Base-by-base conservation (phyloP, 2,888 invertebrate species). In the Tineola bisselliella region DNA sequence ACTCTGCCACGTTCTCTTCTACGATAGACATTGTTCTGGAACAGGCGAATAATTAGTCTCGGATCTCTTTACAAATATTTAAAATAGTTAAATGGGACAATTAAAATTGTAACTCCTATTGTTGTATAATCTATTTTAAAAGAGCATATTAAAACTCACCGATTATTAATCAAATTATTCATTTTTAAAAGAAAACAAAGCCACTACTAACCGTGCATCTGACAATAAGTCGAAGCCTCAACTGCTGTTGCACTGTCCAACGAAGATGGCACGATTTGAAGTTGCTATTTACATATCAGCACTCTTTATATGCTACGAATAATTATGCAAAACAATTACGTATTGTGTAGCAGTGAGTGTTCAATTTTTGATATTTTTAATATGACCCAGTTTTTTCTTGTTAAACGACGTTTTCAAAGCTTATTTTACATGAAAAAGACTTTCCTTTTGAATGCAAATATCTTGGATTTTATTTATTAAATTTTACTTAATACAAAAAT, bases 21-120 rank as follows among this genome's bases (percentile, higher is more conserved):
- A 66, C 61, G 61, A 71, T 64, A 63, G 72, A 63, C 74, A 77
- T 77, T 44, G 61, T 70, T 61, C 73, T 75, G 62, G 17, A 67
- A 64, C 19, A 61, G 31, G 25, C 6, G 6, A 25, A 6, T 4
- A 25, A 25, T n/a, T n/a, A n/a, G n/a, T n/a, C n/a, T n/a, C n/a
- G n/a, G n/a, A n/a, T n/a, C n/a, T n/a, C n/a, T n/a, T n/a, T n/a
- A n/a, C n/a, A n/a, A n/a, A n/a, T n/a, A n/a, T n/a, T n/a, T n/a
- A n/a, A n/a, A n/a, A n/a, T n/a, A n/a, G n/a, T n/a, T n/a, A n/a
- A n/a, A n/a, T n/a, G n/a, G n/a, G n/a, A n/a, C n/a, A n/a, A n/a
- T n/a, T n/a, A n/a, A n/a, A n/a, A n/a, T n/a, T n/a, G n/a, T n/a
- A n/a, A n/a, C n/a, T n/a, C n/a, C n/a, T n/a, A n/a, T n/a, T n/a